phyloP scores from a whole-genome alignment of 2,113 vertebrate genomes.

The Campylorhamphus procurvoides region DNA sequence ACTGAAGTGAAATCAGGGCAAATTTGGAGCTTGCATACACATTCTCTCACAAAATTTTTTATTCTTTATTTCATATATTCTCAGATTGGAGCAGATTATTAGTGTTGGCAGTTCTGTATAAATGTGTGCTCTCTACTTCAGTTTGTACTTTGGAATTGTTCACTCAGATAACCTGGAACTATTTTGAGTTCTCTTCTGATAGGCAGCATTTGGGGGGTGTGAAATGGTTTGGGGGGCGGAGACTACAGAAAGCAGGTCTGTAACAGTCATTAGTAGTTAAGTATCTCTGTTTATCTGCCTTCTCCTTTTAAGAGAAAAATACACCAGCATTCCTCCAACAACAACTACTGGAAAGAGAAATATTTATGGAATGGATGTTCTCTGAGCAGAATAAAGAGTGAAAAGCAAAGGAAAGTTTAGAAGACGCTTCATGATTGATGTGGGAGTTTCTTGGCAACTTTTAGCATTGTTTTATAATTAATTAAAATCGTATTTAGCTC shows the following conservation, averaged over 20 bases:
- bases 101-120: not conserved
- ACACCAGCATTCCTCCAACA: not conserved
- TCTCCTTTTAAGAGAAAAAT: not conserved
- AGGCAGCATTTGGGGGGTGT: not conserved
- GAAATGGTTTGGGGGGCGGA: not conserved
- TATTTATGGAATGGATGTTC: not conserved
- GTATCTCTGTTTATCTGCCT: not conserved
- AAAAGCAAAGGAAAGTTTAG: not conserved
- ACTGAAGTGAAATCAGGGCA: not conserved
- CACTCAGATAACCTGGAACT: not conserved
- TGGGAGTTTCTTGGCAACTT: not conserved
- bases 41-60: not conserved
- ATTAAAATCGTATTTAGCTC: not conserved
- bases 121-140: not conserved
- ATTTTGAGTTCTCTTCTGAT: not conserved
- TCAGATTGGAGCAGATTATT: not conserved
- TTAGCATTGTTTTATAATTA: not conserved
- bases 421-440: not conserved
- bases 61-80: not conserved
- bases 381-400: not conserved
- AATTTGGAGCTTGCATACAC: not conserved
- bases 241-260: not conserved
- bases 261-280: not conserved
- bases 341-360: not conserved
- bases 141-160: not conserved